Percentiles rank a stretch among this genome's conserved stretches.
Evolutionary conservation across 2,797 vertebrate species (phyloP).

Genomic region (Pipistrellus nathusii): DNA sequence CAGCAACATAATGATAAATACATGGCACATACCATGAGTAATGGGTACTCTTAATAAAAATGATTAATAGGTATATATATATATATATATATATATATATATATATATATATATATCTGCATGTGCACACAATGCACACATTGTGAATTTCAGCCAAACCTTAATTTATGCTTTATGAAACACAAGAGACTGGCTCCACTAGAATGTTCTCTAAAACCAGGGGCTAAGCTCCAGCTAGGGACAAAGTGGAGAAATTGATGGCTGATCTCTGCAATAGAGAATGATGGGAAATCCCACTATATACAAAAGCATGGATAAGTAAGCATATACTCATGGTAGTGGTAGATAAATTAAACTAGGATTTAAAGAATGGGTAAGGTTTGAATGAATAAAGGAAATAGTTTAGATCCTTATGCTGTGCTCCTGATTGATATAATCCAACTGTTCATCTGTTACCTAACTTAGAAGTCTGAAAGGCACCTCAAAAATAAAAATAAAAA

Average conservation of each 20-base stretch:
- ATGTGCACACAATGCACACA: neutral
- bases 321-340: neutral
- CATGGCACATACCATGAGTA: neutral
- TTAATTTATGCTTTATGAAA: slow-evolving; percentile 65
- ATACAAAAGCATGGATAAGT: neutral
- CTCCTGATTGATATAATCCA: neutral
- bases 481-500: neutral
- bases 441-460: neutral
- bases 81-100: neutral
- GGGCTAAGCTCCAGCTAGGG: neutral
- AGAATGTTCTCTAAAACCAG: slow-evolving; percentile 36
- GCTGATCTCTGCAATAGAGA: neutral
- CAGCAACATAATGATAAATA: slow-evolving; percentile 20
- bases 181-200: neutral
- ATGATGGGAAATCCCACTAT: neutral
- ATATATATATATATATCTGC: neutral
- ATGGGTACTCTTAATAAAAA: slow-evolving; percentile 38
- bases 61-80: neutral
- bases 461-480: neutral
- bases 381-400: neutral
- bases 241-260: neutral
- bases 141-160: neutral
- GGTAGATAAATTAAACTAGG: neutral
- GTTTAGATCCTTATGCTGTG: neutral
- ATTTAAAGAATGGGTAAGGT: neutral